Evolutionary conservation across 2,113 vertebrate genomes (phyloP).

Genomic region (Aptenodytes patagonicus): DNA sequence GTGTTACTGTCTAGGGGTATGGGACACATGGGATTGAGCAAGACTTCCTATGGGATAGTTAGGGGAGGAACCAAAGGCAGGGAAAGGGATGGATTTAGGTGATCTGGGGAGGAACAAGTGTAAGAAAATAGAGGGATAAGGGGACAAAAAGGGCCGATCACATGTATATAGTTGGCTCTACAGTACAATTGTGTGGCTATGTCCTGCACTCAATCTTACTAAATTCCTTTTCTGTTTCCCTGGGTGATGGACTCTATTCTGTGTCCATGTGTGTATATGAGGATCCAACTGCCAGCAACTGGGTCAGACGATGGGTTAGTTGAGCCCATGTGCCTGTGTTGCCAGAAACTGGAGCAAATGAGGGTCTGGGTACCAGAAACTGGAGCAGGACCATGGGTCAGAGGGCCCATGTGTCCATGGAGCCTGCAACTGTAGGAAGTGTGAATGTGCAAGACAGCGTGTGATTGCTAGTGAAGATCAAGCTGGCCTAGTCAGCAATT

Average conservation of each 20-base stretch:
- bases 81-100: neutral
- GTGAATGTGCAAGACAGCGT: neutral
- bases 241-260: neutral
- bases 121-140: neutral
- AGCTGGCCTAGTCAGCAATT: neutral
- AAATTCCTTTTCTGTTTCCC: neutral
- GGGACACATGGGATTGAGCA: neutral
- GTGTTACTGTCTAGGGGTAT: neutral
- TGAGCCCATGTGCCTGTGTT: neutral
- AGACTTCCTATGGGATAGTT: neutral
- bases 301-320: neutral
- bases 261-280: neutral
- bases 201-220: neutral
- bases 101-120: neutral
- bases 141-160: neutral
- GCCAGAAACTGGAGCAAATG: neutral
- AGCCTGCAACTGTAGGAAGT: neutral
- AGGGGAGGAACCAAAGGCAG: neutral
- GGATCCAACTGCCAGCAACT: neutral
- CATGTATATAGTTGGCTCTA: neutral
- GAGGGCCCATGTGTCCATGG: accelerated
- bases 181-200: neutral
- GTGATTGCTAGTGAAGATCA: neutral
- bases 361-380: neutral
- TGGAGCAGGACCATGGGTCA: neutral